Base-by-base conservation (phyloP, 2,888 invertebrate genomes). In the Nipponacmea schrenckii region DNA sequence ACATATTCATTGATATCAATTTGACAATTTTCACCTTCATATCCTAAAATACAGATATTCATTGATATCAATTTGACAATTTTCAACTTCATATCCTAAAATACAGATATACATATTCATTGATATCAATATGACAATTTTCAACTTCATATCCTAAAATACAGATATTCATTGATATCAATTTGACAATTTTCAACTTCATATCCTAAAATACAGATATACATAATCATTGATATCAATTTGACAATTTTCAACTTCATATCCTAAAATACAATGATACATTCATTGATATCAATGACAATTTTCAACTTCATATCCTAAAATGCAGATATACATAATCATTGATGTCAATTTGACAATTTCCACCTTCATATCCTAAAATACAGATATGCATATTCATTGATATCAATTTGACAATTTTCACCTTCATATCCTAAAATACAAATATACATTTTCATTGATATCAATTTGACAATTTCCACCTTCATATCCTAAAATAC, bases 261-360 rank as follows among this genome's bases (percentile, higher is more conserved):
- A 96, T 10, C 96, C 96, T 84, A 67, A 14, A 71, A n/a, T 26
- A 27, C 17, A 27, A 1, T 0, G 8, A 7, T 24, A 24, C 27
- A 27, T 26, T 26, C 8, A 39, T 39, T 39, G 39, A 39, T 39
- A 39, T 10, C 39, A 39, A 10, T 39, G 39, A 39, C 39, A 39
- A 39, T 39, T 31, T n/a, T n/a, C n/a, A 31, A 2, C 2, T 31
- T 31, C 31, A 31, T 31, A 31, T 31, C 31, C 31, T 31, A 31
- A 2, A 31, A 31, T 5, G 10, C 10, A 39, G 5, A 39, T 39
- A 8, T 8, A 8, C 39, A 39, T 10, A 39, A 8, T 8, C 8
- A 39, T 39, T 39, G 39, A 39, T 39, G 10, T 10, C 39, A 39
- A 10, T 39, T 39, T 39, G 39, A 39, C 39, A 39, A 39, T 39